Evolutionary conservation across 2,113 vertebrate genomes (phyloP).

Genomic region (Micromys minutus): DNA sequence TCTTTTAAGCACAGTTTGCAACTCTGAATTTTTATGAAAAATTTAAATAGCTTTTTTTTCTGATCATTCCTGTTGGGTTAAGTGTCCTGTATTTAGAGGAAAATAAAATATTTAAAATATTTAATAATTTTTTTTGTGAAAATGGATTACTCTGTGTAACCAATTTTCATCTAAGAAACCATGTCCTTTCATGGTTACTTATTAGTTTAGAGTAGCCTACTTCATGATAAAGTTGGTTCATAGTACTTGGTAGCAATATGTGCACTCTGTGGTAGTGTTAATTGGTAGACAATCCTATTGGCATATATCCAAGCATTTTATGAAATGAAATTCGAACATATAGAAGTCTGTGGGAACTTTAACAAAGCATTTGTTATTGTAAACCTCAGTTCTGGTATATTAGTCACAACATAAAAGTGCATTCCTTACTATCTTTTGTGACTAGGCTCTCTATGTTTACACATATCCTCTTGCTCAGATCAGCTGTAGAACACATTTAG

Average conservation of each 20-base stretch:
- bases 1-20: not conserved
- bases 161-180: not conserved
- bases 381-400: not conserved
- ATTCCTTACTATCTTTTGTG: rapidly evolving
- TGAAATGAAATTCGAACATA: not conserved
- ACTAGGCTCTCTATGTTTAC: not conserved
- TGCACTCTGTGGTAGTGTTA: rapidly evolving
- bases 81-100: not conserved
- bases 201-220: not conserved
- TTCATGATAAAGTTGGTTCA: not conserved
- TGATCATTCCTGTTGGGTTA: not conserved
- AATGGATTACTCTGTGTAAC: not conserved
- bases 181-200: not conserved
- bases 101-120: not conserved
- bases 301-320: not conserved
- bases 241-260: rapidly evolving
- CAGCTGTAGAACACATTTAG: not conserved
- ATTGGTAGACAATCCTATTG: rapidly evolving
- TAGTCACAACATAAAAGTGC: not conserved
- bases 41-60: not conserved
- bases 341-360: not conserved
- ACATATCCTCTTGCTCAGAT: too few relatives aligned
- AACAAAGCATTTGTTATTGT: not conserved
- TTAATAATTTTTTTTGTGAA: not conserved
- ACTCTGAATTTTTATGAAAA: not conserved